Percentiles rank a stretch among this genome's conserved stretches.
phyloP scores from a whole-genome alignment of 2,888 invertebrate species.

The Opisthograptis luteolata region DNA sequence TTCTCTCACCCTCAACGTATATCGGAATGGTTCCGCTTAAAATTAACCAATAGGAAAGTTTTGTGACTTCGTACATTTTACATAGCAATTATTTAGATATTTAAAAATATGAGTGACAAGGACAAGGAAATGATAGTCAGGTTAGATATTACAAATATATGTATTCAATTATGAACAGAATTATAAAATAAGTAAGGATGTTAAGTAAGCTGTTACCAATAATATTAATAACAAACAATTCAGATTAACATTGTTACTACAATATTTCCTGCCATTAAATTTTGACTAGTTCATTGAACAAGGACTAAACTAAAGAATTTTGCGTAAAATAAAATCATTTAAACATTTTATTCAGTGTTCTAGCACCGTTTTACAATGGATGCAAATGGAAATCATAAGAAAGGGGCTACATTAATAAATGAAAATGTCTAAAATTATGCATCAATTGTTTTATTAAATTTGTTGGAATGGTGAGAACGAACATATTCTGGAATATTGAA shows the following conservation, averaged over 20 bases:
- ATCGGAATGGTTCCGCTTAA: no score
- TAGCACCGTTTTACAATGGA: slow-evolving; percentile 67
- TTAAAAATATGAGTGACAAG: no score
- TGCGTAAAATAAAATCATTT: slow-evolving; percentile 28
- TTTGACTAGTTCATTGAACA: slow-evolving; percentile 78
- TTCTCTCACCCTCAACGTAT: no score
- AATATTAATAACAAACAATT: slow-evolving; percentile 59
- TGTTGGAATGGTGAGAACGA: neutral
- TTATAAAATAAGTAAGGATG: slow-evolving; percentile 72
- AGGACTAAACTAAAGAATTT: slow-evolving; percentile 41
- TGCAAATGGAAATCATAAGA: slow-evolving; percentile 32
- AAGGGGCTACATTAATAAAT: slow-evolving; percentile 22
- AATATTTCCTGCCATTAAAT: slow-evolving; percentile 63
- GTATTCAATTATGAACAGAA: slow-evolving; percentile 78
- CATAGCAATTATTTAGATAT: no score
- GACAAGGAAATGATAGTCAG: slow-evolving; percentile 47
- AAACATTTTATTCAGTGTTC: slow-evolving; percentile 38
- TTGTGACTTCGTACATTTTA: no score
- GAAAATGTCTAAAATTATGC: slow-evolving; percentile 28
- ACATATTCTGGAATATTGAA: no score
- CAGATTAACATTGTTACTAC: slow-evolving; percentile 48
- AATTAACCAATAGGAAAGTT: no score
- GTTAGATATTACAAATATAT: slow-evolving; percentile 81
- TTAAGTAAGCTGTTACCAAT: slow-evolving; percentile 67
- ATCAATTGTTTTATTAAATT: slow-evolving; percentile 13